Evolutionary conservation across 2,888 invertebrate genomes (phyloP).

Genomic region (Ischnura elegans): DNA sequence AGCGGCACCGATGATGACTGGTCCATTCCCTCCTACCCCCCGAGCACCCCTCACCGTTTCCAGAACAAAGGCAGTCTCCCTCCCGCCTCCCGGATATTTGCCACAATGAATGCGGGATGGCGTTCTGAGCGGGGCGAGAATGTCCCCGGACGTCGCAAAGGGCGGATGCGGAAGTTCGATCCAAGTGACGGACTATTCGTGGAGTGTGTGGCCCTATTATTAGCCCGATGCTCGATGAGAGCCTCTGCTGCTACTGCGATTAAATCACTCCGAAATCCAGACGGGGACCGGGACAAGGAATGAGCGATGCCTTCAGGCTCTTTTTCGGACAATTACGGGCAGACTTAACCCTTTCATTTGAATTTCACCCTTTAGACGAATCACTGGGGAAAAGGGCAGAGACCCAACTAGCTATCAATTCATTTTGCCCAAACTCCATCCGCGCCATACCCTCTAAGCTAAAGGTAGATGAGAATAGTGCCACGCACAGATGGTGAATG

Average conservation of each 20-base stretch:
- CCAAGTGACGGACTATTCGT: too few relatives aligned
- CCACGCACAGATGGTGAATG: too few relatives aligned
- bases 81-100: too few relatives aligned
- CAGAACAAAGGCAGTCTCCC: background rate
- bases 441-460: too few relatives aligned
- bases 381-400: background rate
- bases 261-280: constrained; percentile 19
- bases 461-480: too few relatives aligned
- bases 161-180: constrained; percentile 9
- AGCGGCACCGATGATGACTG: constrained; percentile 7
- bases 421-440: background rate
- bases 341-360: background rate
- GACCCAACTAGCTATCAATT: background rate
- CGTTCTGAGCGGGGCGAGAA: background rate
- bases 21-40: background rate
- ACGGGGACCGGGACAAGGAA: background rate
- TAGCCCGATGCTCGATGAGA: background rate
- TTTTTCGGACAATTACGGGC: background rate
- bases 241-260: background rate
- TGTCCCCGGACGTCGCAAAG: background rate
- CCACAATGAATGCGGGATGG: background rate
- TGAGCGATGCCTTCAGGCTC: background rate
- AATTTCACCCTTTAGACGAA: background rate
- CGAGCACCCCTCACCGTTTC: background rate
- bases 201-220: too few relatives aligned